These are phyloP conservation scores for Mayetiola destructor DNA, from an alignment of 2,888 invertebrate genomes.

Conservation along the genomic window DNA sequence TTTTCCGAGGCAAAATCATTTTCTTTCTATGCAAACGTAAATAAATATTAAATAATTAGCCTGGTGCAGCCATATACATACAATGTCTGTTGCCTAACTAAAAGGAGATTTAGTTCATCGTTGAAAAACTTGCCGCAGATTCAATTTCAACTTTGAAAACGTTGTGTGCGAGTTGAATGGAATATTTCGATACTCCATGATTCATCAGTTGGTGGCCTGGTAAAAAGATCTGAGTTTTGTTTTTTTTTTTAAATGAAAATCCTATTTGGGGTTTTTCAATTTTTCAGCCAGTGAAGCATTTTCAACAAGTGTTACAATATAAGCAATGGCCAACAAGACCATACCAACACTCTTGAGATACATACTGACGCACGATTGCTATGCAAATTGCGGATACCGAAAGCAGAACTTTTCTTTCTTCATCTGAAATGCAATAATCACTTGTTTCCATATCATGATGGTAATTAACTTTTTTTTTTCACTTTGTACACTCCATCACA, in stretches of 20 bases:
- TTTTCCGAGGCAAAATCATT: not conserved
- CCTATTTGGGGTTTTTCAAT: too few species aligned
- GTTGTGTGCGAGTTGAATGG: too few species aligned
- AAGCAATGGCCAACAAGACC: not conserved
- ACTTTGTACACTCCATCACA: too few species aligned
- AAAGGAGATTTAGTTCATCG: not conserved
- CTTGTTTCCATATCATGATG: not conserved
- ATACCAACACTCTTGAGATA: not conserved
- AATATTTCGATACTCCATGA: too few species aligned
- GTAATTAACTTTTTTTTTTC: not conserved
- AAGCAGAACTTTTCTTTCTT: not conserved
- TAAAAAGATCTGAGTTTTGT: too few species aligned
- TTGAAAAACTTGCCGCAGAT: not conserved
- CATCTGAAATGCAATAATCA: not conserved
- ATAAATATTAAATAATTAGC: slow-evolving; percentile 3
- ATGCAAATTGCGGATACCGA: not conserved
- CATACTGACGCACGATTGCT: not conserved
- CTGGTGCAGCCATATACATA: not conserved
- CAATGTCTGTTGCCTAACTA: not conserved
- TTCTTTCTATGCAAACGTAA: slow-evolving; percentile 1
- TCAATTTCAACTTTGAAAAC: too few species aligned
- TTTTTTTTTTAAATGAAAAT: too few species aligned
- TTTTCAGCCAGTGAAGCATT: too few species aligned
- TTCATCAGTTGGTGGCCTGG: too few species aligned
- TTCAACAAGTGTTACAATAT: too few species aligned